Conservation (phyloP, 2,113 vertebrate species). For the Falcunculus frontatus region DNA sequence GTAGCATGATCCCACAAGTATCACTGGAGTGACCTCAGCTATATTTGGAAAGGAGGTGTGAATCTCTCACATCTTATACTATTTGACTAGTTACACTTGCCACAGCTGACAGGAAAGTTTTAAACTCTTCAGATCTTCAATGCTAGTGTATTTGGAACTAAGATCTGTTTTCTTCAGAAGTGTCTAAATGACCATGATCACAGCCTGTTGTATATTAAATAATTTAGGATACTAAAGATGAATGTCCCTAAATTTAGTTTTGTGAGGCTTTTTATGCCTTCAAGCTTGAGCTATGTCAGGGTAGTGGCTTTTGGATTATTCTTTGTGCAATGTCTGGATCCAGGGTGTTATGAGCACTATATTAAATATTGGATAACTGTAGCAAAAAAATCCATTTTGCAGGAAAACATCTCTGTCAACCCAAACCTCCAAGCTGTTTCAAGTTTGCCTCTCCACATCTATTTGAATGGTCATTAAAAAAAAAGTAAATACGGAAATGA, state of each 20-base stretch:
- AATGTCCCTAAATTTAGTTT: not conserved
- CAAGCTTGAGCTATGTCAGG: not conserved
- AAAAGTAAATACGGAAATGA: not conserved
- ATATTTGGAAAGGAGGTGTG: not conserved
- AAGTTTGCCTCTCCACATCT: not conserved
- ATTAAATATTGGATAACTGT: not conserved
- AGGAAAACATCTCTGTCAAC: not conserved
- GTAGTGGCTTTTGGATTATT: not conserved
- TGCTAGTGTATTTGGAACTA: not conserved
- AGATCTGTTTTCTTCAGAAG: not conserved
- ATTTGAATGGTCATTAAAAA: not conserved
- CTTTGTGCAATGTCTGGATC: not conserved
- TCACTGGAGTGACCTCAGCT: not conserved
- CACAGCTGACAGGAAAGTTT: not conserved
- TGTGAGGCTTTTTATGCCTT: not conserved
- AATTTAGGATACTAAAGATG: not conserved
- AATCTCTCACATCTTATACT: not conserved
- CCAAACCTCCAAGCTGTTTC: not conserved
- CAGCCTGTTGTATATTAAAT: not conserved
- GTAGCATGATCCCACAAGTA: not conserved
- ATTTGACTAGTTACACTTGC: not conserved
- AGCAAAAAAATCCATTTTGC: not conserved
- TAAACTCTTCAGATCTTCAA: not conserved
- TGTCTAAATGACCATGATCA: not conserved
- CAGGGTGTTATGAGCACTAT: not conserved